These are phyloP conservation scores for Tetrapedia diversipes DNA, from an alignment of 2,888 invertebrate species.

Conservation along the genomic window DNA sequence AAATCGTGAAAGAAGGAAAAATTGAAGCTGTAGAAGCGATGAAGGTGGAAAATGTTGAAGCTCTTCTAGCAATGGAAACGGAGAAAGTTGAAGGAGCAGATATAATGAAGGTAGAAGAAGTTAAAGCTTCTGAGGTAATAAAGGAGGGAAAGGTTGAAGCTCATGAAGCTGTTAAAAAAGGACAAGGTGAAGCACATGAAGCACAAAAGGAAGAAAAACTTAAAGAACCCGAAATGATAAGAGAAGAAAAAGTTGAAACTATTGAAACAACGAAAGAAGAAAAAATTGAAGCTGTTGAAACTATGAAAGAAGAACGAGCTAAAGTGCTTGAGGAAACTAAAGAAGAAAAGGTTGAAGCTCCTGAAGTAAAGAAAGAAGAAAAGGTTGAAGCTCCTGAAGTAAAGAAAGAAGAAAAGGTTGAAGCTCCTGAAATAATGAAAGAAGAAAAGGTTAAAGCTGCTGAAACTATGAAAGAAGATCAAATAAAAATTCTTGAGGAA, in stretches of 20 bases:
- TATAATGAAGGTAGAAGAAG: not conserved
- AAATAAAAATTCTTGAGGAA: not conserved
- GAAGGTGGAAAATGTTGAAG: not conserved
- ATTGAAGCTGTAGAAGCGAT: not conserved
- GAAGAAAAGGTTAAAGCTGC: not conserved
- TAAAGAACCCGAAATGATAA: not conserved
- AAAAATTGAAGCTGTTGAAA: not conserved
- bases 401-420: not conserved
- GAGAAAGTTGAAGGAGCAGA: not conserved
- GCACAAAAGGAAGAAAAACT: not conserved
- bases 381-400: not conserved
- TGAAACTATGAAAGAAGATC: not conserved
- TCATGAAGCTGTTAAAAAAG: accelerated
- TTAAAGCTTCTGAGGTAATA: accelerated
- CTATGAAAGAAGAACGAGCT: not conserved
- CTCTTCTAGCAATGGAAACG: not conserved
- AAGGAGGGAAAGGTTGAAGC: not conserved
- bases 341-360: not conserved
- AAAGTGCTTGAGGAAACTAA: accelerated
- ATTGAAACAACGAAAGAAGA: too few species aligned
- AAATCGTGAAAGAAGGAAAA: not conserved
- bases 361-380: not conserved
- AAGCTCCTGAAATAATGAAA: not conserved
- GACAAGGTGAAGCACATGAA: accelerated
- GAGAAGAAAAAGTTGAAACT: not conserved